Conservation (phyloP, 2,113 vertebrate species). For the Ancistrus triradiatus region DNA sequence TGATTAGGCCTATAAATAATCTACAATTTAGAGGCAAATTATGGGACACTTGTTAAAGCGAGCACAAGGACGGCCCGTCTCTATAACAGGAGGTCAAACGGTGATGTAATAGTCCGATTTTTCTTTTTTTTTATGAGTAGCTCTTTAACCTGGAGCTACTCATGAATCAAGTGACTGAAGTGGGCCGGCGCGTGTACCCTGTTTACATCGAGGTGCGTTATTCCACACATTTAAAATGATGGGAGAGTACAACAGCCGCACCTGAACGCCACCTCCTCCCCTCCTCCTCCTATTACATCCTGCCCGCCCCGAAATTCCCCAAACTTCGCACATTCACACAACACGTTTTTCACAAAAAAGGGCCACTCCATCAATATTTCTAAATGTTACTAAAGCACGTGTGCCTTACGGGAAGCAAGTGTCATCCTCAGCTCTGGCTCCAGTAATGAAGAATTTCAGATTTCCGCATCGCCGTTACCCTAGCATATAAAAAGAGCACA, state of each 20-base stretch:
- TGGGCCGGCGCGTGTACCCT: constrained; percentile 26
- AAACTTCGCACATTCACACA: not conserved
- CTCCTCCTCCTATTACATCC: no score
- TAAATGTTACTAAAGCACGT: not conserved
- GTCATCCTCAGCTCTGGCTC: no score
- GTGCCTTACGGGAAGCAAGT: not conserved
- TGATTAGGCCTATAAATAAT: no score
- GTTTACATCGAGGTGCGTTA: constrained; percentile 30
- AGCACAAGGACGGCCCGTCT: no score
- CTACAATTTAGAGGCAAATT: no score
- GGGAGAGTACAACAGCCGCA: constrained; percentile 2
- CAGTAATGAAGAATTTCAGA: no score
- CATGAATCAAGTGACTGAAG: constrained; percentile 49
- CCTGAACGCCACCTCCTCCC: no score
- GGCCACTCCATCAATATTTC: not conserved
- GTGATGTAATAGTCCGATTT: constrained; percentile 27
- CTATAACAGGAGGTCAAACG: constrained; percentile 25
- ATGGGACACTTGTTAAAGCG: no score
- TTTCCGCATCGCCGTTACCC: not conserved
- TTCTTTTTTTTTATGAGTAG: not conserved
- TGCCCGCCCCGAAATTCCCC: no score
- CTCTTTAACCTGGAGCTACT: constrained; percentile 28
- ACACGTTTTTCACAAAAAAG: not conserved
- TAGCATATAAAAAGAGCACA: not conserved
- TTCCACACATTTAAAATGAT: constrained; percentile 33